These are phyloP conservation scores for Sebastes hopkinsi DNA, from an alignment of 2,797 vertebrate species.

Conservation along the genomic window DNA sequence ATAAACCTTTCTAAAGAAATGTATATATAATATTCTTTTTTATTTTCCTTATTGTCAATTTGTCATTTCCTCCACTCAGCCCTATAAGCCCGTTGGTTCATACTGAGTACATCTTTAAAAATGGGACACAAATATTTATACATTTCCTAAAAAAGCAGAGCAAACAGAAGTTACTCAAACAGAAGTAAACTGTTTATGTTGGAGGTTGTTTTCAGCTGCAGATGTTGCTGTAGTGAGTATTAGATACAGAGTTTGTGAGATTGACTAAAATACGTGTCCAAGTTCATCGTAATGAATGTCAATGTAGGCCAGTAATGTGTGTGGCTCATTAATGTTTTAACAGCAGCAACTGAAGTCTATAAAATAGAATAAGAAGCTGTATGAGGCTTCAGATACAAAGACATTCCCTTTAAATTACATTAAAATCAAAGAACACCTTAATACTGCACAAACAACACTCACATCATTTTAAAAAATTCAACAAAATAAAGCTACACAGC, in stretches of 20 bases:
- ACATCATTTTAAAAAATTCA: fast-evolving
- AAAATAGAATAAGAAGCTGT: not conserved
- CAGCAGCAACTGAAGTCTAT: not conserved
- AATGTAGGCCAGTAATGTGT: not conserved
- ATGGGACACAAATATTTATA: not conserved
- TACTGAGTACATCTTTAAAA: not conserved
- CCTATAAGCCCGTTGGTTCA: no score
- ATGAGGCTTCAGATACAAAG: not conserved
- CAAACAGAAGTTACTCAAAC: not conserved
- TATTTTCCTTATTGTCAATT: no score
- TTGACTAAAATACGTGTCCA: not conserved
- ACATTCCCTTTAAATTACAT: not conserved
- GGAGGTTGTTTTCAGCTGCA: not conserved
- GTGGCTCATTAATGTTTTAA: not conserved
- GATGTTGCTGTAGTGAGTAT: not conserved
- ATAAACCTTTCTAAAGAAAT: no score
- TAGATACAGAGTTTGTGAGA: not conserved
- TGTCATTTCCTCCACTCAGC: no score
- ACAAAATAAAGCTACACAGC: not conserved
- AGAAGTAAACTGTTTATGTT: not conserved
- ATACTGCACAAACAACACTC: not conserved
- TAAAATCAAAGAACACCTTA: not conserved
- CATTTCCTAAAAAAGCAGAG: not conserved
- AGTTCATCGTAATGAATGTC: not conserved
- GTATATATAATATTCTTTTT: no score